Percentiles rank a stretch among this genome's conserved stretches.
These are phyloP conservation scores for Sturnus vulgaris DNA, from an alignment of 2,113 vertebrate species.

Conservation along the genomic window DNA sequence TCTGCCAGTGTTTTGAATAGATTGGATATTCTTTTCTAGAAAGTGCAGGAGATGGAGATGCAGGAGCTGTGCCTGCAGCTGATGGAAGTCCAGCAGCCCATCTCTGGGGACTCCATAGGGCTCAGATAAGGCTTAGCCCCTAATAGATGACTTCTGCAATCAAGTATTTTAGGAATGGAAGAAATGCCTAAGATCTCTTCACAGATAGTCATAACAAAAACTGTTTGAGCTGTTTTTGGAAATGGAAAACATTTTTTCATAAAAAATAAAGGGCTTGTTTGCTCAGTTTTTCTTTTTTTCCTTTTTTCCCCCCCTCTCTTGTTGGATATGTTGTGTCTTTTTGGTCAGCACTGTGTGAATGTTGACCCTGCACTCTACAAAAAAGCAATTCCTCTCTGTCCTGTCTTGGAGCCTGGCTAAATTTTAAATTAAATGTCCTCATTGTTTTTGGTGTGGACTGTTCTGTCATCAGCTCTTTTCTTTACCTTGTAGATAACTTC, in stretches of 20 bases:
- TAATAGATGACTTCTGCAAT: neutral
- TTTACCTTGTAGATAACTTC: neutral
- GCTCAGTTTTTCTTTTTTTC: accelerated
- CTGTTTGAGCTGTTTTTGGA: neutral
- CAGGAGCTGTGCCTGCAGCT: neutral
- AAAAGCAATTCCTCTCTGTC: neutral
- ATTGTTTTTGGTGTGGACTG: neutral
- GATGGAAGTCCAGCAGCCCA: neutral
- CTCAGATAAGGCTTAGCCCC: neutral
- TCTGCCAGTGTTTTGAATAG: neutral
- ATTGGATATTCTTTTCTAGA: neutral
- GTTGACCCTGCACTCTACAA: neutral
- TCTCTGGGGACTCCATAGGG: neutral
- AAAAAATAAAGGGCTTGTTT: neutral
- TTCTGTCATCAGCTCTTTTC: neutral
- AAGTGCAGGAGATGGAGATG: neutral
- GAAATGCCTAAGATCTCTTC: neutral
- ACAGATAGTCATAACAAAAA: neutral
- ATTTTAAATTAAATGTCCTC: neutral
- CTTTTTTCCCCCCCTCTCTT: accelerated
- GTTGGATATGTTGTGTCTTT: neutral
- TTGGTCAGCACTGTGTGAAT: neutral
- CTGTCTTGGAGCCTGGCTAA: neutral
- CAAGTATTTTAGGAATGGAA: neutral
- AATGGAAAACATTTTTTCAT: neutral